Conservation (phyloP, 2,888 invertebrate species). For the Lepidocyrtoides sp. region DNA sequence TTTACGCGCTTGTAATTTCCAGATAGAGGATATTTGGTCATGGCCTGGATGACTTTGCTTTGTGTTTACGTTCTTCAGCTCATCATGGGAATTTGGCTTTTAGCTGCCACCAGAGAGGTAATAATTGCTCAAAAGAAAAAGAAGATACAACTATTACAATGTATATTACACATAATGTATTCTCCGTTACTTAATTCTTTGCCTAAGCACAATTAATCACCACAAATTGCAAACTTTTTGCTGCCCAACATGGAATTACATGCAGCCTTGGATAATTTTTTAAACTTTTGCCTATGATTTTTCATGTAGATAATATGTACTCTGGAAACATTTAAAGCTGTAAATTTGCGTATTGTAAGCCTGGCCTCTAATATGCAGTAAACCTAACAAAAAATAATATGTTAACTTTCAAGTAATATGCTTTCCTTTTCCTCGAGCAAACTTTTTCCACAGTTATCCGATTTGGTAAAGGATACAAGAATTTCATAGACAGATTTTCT, state of each 20-base stretch:
- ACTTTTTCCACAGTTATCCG: neutral
- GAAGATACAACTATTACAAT: too few relatives aligned
- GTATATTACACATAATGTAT: too few relatives aligned
- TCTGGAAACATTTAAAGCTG: too few relatives aligned
- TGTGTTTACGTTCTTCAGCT: constrained; percentile 83
- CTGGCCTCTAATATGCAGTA: too few relatives aligned
- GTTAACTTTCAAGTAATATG: neutral
- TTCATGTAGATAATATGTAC: too few relatives aligned
- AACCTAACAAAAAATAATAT: too few relatives aligned
- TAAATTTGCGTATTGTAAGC: too few relatives aligned
- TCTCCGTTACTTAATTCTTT: neutral
- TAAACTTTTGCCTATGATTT: neutral
- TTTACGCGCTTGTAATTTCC: constrained; percentile 41
- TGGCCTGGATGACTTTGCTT: constrained; percentile 81
- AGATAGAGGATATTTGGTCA: constrained; percentile 81
- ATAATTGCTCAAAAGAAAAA: neutral
- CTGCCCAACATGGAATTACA: constrained; percentile 57
- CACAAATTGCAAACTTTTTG: constrained; percentile 49
- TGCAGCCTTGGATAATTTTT: constrained; percentile 68
- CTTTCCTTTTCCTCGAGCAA: constrained; percentile 11
- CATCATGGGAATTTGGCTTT: constrained; percentile 83
- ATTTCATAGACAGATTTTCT: neutral
- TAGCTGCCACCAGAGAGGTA: constrained; percentile 83
- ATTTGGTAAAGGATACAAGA: neutral
- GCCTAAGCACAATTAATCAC: constrained; percentile 17